phyloP scores from a whole-genome alignment of 2,797 vertebrate species.

The Crocidura indochinensis region DNA sequence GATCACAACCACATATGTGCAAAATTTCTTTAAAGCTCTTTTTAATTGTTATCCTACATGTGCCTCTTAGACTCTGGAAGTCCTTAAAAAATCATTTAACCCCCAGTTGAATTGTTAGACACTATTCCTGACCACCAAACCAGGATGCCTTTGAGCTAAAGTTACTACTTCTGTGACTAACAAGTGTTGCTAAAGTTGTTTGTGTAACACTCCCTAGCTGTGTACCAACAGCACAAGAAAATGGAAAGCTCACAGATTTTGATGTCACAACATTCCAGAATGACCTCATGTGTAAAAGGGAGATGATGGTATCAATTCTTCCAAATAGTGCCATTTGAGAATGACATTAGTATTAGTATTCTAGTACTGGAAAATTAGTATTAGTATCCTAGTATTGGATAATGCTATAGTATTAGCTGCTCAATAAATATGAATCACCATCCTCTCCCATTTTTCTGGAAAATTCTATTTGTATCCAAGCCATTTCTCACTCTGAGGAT shows the following conservation, averaged over 20 bases:
- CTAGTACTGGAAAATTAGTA: no score
- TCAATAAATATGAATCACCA: neutral
- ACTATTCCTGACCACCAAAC: neutral
- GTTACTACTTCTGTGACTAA: neutral
- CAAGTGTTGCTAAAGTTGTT: neutral
- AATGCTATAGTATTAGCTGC: neutral
- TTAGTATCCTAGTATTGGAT: no score
- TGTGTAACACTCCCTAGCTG: neutral
- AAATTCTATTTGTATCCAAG: constrained; percentile 6
- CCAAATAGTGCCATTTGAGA: neutral
- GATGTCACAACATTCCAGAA: neutral
- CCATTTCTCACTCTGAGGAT: neutral
- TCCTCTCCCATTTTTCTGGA: neutral
- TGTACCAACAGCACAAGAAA: neutral
- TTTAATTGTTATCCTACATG: neutral
- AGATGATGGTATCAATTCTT: neutral
- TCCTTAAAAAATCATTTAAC: constrained; percentile 12
- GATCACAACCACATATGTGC: neutral
- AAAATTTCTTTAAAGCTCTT: neutral
- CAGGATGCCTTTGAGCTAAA: neutral
- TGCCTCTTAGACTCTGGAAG: neutral
- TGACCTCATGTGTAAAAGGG: constrained; percentile 27
- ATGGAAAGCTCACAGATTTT: neutral
- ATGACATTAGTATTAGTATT: neutral
- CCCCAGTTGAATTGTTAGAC: neutral